Percentiles rank a stretch among this genome's conserved stretches.
These are phyloP conservation scores for Ctenopoma multispine DNA, from an alignment of 2,797 vertebrate genomes.

Conservation along the genomic window DNA sequence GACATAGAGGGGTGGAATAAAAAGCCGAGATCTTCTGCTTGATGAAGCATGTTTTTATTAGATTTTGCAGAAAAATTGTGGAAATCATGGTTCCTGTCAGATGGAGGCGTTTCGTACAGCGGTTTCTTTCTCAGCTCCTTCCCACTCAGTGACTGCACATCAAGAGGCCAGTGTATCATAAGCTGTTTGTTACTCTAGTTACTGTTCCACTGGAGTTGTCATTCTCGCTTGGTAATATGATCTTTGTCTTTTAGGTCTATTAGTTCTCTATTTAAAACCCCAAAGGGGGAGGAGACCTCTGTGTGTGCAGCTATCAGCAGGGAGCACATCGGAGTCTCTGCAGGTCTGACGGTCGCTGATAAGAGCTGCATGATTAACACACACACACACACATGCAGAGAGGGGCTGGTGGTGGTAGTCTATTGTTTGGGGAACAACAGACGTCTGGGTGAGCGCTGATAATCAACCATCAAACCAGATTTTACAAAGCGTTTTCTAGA, in stretches of 20 bases:
- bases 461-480: conserved; percentile 80
- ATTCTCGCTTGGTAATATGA: conserved; percentile 65
- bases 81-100: conserved; percentile 15
- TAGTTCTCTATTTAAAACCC: conserved; percentile 78
- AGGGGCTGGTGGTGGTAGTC: conserved; percentile 62
- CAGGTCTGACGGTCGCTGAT: conserved; percentile 83
- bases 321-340: conserved; percentile 80
- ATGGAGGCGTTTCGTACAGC: conserved; percentile 13
- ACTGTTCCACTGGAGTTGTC: conserved; percentile 57
- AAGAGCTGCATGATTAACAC: conserved; percentile 80
- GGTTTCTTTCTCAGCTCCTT: conserved; percentile 31
- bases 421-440: conserved; percentile 80
- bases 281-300: conserved; percentile 69
- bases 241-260: conserved; percentile 78
- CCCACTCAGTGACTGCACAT: conserved; percentile 40
- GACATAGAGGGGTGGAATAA: conserved; percentile 15
- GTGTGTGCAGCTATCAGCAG: conserved; percentile 78
- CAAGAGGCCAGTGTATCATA: conserved; percentile 62
- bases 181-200: conserved; percentile 60
- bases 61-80: conserved; percentile 19
- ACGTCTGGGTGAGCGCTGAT: conserved; percentile 78
- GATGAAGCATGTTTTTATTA: conserved; percentile 35
- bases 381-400: conserved; percentile 37
- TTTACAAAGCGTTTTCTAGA: conserved; percentile 68
- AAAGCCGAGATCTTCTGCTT: conserved; percentile 34